Percentiles rank a stretch among this genome's conserved stretches.
These are phyloP conservation scores for Tolmerus cingulatus DNA, from an alignment of 2,888 invertebrate genomes.

Conservation along the genomic window DNA sequence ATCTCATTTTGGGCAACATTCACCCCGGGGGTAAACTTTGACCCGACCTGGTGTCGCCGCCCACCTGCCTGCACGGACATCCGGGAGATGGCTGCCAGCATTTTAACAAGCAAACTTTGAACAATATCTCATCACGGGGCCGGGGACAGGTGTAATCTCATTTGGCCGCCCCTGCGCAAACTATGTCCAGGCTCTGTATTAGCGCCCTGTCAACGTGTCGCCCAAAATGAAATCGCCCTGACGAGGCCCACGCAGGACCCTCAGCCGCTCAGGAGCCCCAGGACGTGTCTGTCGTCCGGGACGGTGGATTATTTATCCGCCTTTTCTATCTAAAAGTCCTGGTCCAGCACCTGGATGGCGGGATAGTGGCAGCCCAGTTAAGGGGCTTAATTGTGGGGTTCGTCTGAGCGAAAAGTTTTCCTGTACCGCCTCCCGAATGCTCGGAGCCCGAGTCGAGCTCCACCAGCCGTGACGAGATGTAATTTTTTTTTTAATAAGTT, in stretches of 20 bases:
- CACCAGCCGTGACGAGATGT: background rate
- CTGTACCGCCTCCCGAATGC: background rate
- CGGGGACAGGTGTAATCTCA: slow-evolving; percentile 30
- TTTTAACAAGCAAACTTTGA: slow-evolving; percentile 28
- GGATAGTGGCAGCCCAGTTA: background rate
- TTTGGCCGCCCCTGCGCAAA: slow-evolving; percentile 4
- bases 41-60: no score
- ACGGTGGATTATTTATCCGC: slow-evolving; percentile 7
- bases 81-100: background rate
- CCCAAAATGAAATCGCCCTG: slow-evolving; percentile 12
- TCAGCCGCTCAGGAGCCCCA: background rate
- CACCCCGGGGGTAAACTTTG: background rate
- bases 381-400: background rate
- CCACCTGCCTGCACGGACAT: background rate
- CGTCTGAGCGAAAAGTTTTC: background rate
- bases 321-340: slow-evolving; percentile 15
- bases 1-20: background rate
- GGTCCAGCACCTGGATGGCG: background rate
- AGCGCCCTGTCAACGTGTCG: slow-evolving; percentile 25
- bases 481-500: background rate
- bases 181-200: background rate
- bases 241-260: background rate
- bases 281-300: background rate
- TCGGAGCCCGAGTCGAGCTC: background rate
- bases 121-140: slow-evolving; percentile 6